Evolutionary conservation across 2,797 vertebrate genomes (phyloP).

Genomic region (Melanotaenia trifasciata): DNA sequence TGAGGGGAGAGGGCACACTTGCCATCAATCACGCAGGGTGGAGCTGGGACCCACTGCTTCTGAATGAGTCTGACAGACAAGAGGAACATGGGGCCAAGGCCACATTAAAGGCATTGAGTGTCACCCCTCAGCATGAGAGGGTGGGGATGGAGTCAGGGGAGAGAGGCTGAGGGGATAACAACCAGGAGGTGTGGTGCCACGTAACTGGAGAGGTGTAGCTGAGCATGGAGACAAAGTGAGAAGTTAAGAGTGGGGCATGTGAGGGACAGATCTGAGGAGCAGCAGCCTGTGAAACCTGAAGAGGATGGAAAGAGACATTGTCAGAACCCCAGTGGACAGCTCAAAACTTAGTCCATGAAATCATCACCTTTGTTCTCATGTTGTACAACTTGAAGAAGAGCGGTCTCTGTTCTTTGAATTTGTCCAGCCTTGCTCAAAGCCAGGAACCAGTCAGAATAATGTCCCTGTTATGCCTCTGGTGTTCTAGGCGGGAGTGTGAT

Average conservation of each 20-base stretch:
- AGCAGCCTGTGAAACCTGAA: slow-evolving; percentile 79
- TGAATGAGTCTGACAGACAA: slow-evolving; percentile 65
- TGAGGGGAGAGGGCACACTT: slow-evolving; percentile 83
- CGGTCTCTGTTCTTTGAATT: slow-evolving; percentile 59
- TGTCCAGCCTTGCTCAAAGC: slow-evolving; percentile 51
- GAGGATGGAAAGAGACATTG: slow-evolving; percentile 58
- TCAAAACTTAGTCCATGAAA: slow-evolving; percentile 61
- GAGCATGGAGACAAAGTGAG: slow-evolving; percentile 82
- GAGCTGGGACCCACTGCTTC: slow-evolving; percentile 64
- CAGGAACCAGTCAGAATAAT: slow-evolving; percentile 60
- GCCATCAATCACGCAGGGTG: slow-evolving; percentile 89
- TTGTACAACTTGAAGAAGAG: slow-evolving; percentile 56
- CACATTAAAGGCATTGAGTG: slow-evolving; percentile 87
- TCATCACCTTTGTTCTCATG: slow-evolving; percentile 69
- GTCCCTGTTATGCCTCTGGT: slow-evolving; percentile 43
- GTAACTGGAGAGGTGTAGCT: slow-evolving; percentile 85
- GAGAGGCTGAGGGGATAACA: slow-evolving; percentile 86
- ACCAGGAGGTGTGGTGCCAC: slow-evolving; percentile 89
- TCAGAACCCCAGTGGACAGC: slow-evolving; percentile 44
- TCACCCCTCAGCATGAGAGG: slow-evolving; percentile 74
- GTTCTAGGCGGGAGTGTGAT: slow-evolving; percentile 58
- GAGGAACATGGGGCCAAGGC: slow-evolving; percentile 83
- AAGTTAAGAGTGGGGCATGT: slow-evolving; percentile 58
- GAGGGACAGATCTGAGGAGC: slow-evolving; percentile 80
- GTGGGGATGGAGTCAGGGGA: slow-evolving; percentile 58